These are phyloP conservation scores for Ardeotis arabs DNA, from an alignment of 2,113 vertebrate species.

Conservation along the genomic window DNA sequence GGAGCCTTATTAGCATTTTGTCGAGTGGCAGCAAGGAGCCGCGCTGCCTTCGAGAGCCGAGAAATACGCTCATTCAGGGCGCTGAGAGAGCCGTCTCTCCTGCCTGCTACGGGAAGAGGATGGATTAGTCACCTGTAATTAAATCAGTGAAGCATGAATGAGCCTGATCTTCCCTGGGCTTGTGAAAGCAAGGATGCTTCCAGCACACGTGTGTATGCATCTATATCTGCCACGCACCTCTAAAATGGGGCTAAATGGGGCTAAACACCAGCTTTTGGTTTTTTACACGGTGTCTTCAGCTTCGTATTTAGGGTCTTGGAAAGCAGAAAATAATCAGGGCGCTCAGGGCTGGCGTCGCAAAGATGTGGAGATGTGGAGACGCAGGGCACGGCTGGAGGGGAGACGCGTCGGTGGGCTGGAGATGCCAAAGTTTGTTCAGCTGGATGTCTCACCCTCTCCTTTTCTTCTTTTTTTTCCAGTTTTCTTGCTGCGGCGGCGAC, in stretches of 20 bases:
- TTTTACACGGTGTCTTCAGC: fast-evolving
- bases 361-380: too few species aligned
- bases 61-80: not conserved
- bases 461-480: slow-evolving; percentile 62
- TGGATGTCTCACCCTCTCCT: not conserved
- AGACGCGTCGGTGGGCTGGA: not conserved
- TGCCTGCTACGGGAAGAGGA: not conserved
- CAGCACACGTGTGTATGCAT: fast-evolving
- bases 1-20: not conserved
- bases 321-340: not conserved
- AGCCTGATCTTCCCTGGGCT: not conserved
- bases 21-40: not conserved
- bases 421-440: fast-evolving
- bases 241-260: not conserved
- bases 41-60: not conserved
- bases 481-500: slow-evolving; percentile 90
- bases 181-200: not conserved
- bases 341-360: not conserved
- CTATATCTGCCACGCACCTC: fast-evolving
- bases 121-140: slow-evolving; percentile 13
- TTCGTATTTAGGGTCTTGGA: not conserved
- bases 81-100: not conserved
- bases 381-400: not conserved
- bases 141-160: not conserved
- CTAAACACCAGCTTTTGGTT: not conserved